Conservation (phyloP, 2,113 vertebrate species). For the Indicator maculatus region DNA sequence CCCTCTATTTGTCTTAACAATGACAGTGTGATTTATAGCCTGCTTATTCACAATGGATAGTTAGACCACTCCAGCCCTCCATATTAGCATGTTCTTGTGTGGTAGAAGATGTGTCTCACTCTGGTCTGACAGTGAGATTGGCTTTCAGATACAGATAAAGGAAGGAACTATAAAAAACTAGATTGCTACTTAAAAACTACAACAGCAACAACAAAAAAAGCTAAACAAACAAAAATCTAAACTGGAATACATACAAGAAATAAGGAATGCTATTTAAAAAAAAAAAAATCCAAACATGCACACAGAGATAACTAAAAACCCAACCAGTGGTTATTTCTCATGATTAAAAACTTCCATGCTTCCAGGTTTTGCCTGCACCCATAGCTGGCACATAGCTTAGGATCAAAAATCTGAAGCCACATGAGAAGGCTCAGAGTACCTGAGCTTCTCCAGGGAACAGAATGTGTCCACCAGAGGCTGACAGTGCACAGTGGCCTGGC, state of each 20-base stretch:
- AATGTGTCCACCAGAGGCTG: neutral
- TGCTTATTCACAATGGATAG: neutral
- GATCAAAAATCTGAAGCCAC: neutral
- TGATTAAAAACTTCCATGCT: neutral
- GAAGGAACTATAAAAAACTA: neutral
- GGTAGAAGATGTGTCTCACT: neutral
- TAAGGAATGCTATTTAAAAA: neutral
- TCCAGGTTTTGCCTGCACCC: neutral
- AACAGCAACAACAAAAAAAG: neutral
- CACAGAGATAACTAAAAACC: neutral
- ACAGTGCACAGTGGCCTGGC: too few relatives aligned
- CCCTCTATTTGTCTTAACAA: neutral
- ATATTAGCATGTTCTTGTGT: neutral
- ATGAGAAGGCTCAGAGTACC: neutral
- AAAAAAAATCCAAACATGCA: neutral
- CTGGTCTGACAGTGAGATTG: neutral
- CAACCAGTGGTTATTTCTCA: neutral
- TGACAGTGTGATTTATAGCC: neutral
- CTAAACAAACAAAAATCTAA: neutral
- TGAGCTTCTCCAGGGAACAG: neutral
- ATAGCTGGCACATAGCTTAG: neutral
- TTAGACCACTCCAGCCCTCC: neutral
- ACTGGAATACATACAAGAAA: neutral
- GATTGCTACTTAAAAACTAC: neutral
- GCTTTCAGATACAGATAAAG: neutral